Conservation (phyloP, 2,113 vertebrate species). For the Oxyura jamaicensis region DNA sequence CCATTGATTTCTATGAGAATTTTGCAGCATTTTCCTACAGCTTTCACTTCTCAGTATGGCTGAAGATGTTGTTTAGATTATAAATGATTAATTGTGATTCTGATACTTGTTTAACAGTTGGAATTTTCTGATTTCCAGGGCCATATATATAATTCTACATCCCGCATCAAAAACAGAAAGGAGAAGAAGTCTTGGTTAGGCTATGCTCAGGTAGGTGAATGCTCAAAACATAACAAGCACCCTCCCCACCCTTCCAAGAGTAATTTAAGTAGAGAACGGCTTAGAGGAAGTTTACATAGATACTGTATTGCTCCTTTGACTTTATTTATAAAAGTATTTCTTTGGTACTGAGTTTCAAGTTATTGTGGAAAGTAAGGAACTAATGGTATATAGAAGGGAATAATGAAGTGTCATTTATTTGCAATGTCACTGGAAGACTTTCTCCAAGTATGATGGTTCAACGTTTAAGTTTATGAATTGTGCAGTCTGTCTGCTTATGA, state of each 20-base stretch:
- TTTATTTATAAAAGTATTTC: background rate
- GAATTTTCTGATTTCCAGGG: constrained; percentile 82
- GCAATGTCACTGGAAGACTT: background rate
- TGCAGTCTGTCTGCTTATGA: too few species aligned
- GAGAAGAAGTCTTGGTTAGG: constrained; percentile 98
- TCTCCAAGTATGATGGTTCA: background rate
- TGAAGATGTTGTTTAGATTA: background rate
- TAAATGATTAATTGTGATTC: background rate
- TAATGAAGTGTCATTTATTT: background rate
- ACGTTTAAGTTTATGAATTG: background rate
- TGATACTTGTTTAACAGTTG: background rate
- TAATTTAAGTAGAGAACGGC: background rate
- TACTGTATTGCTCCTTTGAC: background rate
- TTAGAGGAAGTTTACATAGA: background rate
- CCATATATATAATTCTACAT: constrained; percentile 98
- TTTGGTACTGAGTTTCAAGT: background rate
- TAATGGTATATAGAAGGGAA: background rate
- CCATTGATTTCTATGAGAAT: background rate
- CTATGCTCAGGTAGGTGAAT: constrained; percentile 92
- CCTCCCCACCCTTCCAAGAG: fast-evolving
- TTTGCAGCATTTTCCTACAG: background rate
- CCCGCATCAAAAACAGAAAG: constrained; percentile 95
- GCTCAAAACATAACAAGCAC: background rate
- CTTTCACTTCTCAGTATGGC: background rate
- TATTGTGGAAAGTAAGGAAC: background rate